phyloP scores from a whole-genome alignment of 2,113 vertebrate genomes.

The Cathartes aura region DNA sequence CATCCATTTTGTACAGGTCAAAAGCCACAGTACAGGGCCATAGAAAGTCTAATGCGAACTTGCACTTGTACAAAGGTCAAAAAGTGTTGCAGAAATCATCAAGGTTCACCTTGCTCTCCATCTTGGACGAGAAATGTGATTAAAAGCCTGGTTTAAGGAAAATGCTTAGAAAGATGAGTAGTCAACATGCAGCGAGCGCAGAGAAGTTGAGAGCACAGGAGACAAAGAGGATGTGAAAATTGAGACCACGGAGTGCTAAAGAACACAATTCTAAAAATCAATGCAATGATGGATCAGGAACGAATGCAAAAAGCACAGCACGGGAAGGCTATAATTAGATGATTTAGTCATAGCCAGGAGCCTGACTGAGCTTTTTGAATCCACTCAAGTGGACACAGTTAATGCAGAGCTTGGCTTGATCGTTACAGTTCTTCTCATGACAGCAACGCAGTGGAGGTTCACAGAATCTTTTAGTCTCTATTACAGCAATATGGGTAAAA shows the following conservation, averaged over 20 bases:
- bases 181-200: neutral
- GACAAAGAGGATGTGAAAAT: slow-evolving; percentile 30
- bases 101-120: neutral
- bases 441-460: neutral
- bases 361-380: slow-evolving; percentile 59
- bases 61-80: neutral
- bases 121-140: neutral
- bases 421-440: neutral
- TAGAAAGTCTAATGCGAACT: neutral
- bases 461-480: neutral
- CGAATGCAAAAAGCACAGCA: slow-evolving; percentile 50
- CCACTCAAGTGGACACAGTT: slow-evolving; percentile 56
- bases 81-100: neutral
- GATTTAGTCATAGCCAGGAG: slow-evolving; percentile 61
- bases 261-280: slow-evolving; percentile 55
- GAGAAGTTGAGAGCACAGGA: neutral
- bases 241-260: slow-evolving; percentile 25
- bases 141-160: neutral
- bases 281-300: slow-evolving; percentile 57
- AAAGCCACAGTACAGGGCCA: neutral
- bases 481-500: neutral
- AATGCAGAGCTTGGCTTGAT: slow-evolving; percentile 21
- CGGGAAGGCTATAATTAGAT: slow-evolving; percentile 61
- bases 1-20: neutral
- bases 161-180: neutral